Evolutionary conservation across 2,888 invertebrate genomes (phyloP).

Genomic region (Encarsia formosa): DNA sequence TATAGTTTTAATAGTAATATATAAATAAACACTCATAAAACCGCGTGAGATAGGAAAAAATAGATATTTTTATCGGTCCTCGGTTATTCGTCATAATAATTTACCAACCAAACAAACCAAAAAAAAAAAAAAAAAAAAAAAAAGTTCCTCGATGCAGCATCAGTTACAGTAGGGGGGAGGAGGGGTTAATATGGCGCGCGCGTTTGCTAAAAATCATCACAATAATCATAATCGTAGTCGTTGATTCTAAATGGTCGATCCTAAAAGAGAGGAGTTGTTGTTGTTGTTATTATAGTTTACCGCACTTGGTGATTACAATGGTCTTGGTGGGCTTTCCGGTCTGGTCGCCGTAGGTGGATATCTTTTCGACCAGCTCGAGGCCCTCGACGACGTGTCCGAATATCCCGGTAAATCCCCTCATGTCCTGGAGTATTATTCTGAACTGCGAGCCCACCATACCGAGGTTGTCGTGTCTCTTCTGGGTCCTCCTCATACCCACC

Average conservation of each 20-base stretch:
- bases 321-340: constrained; percentile 74
- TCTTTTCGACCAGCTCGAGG: constrained; percentile 72
- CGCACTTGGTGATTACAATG: constrained; percentile 71
- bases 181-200: no score
- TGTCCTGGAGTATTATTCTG: constrained; percentile 75
- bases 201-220: neutral
- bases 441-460: constrained; percentile 84
- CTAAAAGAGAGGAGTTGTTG: no score
- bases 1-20: no score
- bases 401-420: constrained; percentile 78
- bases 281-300: constrained; percentile 65
- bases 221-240: neutral
- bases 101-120: no score
- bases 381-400: constrained; percentile 79
- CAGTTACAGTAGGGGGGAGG: no score
- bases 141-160: no score
- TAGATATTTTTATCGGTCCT: no score
- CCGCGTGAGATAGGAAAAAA: no score
- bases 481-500: constrained; percentile 77
- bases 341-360: constrained; percentile 72
- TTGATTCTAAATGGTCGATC: constrained; percentile 9
- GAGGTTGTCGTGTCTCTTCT: constrained; percentile 73
- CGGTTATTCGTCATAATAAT: no score
- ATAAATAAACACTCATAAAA: no score
- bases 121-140: no score